A percentile compares a stretch with the other conserved stretches of the same genome.
phyloP scores from a whole-genome alignment of 2,888 invertebrate genomes.

The Dicycla oo region DNA sequence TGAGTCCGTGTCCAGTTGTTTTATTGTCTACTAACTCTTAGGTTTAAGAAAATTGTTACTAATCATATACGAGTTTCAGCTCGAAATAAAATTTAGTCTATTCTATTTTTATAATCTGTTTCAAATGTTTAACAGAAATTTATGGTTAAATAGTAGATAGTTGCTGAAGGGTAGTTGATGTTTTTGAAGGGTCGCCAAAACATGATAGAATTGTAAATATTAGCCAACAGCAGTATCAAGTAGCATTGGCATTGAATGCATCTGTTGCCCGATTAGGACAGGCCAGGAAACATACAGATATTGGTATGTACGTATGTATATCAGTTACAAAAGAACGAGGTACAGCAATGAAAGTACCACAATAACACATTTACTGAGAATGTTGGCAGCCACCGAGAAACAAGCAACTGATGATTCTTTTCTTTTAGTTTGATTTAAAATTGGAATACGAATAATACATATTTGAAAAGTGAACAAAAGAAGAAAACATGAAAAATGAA shows the following conservation, averaged over 20 bases:
- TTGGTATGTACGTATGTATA: not conserved
- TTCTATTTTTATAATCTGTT: no score
- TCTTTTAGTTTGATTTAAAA: constrained; percentile 22
- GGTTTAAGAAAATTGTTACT: no score
- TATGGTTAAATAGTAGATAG: no score
- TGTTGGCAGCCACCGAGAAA: constrained; percentile 47
- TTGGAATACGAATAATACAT: not conserved
- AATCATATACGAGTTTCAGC: no score
- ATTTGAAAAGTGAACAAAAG: not conserved
- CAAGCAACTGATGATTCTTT: constrained; percentile 24
- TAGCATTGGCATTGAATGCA: constrained; percentile 19
- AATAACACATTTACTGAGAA: constrained; percentile 53
- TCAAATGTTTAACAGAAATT: no score
- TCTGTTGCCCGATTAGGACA: not conserved
- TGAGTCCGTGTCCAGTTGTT: no score
- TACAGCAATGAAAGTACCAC: constrained; percentile 27
- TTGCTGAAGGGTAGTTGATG: not conserved
- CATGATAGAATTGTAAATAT: not conserved
- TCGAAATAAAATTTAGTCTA: no score
- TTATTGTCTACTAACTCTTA: no score
- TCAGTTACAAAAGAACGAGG: constrained; percentile 23
- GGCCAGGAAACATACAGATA: not conserved
- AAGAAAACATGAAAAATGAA: not conserved
- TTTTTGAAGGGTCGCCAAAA: not conserved
- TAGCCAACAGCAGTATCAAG: not conserved